Percentiles rank a stretch among this genome's conserved stretches.
phyloP scores from a whole-genome alignment of 2,797 vertebrate genomes.

The Lates japonicus region DNA sequence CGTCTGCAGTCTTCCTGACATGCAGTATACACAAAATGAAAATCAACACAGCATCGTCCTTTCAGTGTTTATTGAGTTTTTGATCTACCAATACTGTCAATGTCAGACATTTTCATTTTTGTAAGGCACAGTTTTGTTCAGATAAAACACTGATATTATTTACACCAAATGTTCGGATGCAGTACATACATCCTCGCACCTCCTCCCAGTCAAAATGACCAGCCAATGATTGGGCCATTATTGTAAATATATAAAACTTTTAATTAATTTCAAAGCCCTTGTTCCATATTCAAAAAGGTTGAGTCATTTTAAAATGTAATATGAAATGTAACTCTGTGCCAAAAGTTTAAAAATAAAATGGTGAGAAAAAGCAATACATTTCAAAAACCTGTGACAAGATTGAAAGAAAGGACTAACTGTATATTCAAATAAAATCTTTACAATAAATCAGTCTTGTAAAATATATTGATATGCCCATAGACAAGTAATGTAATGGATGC shows the following conservation, averaged over 20 bases:
- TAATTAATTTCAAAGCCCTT: conserved; percentile 72
- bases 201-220: conserved; percentile 50
- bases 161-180: conserved; percentile 71
- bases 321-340: conserved; percentile 68
- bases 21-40: not conserved
- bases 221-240: conserved; percentile 56
- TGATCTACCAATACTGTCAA: conserved; percentile 75
- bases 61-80: conserved; percentile 76
- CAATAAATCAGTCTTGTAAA: conserved; percentile 42
- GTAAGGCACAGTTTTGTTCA: conserved; percentile 84
- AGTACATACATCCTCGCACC: conserved; percentile 42
- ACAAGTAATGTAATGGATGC: conserved; percentile 6
- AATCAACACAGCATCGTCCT: conserved; percentile 35
- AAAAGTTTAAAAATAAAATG: conserved; percentile 53
- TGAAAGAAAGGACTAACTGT: conserved; percentile 46
- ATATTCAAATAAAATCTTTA: conserved; percentile 38
- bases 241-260: conserved; percentile 65
- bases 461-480: conserved; percentile 29
- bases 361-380: conserved; percentile 46
- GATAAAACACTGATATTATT: conserved; percentile 75
- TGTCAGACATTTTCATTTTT: conserved; percentile 66
- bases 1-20: not conserved
- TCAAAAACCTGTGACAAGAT: conserved; percentile 44
- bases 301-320: conserved; percentile 58
- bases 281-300: conserved; percentile 46